These are phyloP conservation scores for Dicaeum eximium DNA, from an alignment of 2,113 vertebrate genomes.

Conservation along the genomic window DNA sequence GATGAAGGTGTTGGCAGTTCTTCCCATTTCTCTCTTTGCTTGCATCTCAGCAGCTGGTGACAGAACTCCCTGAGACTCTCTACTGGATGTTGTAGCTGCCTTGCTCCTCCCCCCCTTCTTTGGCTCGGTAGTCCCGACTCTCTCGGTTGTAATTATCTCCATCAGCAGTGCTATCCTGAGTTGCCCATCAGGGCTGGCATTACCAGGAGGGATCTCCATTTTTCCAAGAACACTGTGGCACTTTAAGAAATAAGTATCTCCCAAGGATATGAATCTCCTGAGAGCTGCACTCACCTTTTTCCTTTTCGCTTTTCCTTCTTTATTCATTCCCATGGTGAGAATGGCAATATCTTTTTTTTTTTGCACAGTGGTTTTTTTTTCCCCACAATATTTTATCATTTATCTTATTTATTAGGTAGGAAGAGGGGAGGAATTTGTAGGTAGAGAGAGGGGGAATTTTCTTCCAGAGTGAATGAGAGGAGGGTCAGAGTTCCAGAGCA, in stretches of 20 bases:
- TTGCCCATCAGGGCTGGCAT: neutral
- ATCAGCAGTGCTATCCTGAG: neutral
- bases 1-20: neutral
- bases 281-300: neutral
- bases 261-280: neutral
- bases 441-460: neutral
- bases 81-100: neutral
- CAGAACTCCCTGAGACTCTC: neutral
- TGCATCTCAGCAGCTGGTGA: neutral
- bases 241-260: neutral
- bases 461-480: neutral
- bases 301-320: neutral
- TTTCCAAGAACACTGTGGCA: neutral
- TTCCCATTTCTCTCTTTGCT: neutral
- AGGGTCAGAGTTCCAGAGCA: neutral
- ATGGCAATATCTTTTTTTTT: neutral
- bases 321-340: neutral
- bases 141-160: neutral
- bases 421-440: neutral
- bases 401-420: neutral
- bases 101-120: neutral
- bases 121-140: neutral
- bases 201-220: neutral
- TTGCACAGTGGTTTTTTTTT: fast-evolving
- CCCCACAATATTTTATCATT: neutral